Conservation (phyloP, 1,140 invertebrate species). For the Anagrus nilaparvatae region DNA sequence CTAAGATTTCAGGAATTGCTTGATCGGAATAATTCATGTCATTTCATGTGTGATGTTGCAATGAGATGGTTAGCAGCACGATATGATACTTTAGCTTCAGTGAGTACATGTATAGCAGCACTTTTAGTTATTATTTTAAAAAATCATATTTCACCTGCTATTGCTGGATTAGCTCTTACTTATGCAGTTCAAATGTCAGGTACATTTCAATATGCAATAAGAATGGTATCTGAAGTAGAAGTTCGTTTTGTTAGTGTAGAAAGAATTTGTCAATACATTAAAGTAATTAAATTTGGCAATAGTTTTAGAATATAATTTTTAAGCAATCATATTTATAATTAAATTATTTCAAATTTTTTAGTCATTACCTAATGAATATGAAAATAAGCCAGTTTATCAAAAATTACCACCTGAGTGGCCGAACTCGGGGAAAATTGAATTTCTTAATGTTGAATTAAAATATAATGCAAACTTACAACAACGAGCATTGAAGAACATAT, state of each 20-base stretch:
- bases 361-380: slow-evolving; percentile 21
- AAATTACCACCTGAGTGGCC: slow-evolving; percentile 46
- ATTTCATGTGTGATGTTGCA: slow-evolving; percentile 48
- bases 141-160: slow-evolving; percentile 45
- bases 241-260: slow-evolving; percentile 53
- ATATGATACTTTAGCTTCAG: slow-evolving; percentile 49
- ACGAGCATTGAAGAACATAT: slow-evolving; percentile 43
- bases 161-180: slow-evolving; percentile 57
- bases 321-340: neutral
- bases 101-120: slow-evolving; percentile 44
- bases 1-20: slow-evolving; percentile 45
- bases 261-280: slow-evolving; percentile 34
- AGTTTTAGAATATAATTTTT: slow-evolving; percentile 10
- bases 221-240: slow-evolving; percentile 55
- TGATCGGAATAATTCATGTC: slow-evolving; percentile 45
- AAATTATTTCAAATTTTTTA: too few relatives aligned
- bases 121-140: slow-evolving; percentile 49
- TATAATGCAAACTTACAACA: slow-evolving; percentile 41
- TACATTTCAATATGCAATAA: slow-evolving; percentile 54
- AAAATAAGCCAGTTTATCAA: slow-evolving; percentile 12
- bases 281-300: slow-evolving; percentile 31
- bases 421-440: slow-evolving; percentile 42
- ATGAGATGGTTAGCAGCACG: slow-evolving; percentile 61
- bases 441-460: slow-evolving; percentile 43
- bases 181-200: slow-evolving; percentile 58